Evolutionary conservation across 2,888 invertebrate genomes (phyloP).

Genomic region (Deilephila porcellus): DNA sequence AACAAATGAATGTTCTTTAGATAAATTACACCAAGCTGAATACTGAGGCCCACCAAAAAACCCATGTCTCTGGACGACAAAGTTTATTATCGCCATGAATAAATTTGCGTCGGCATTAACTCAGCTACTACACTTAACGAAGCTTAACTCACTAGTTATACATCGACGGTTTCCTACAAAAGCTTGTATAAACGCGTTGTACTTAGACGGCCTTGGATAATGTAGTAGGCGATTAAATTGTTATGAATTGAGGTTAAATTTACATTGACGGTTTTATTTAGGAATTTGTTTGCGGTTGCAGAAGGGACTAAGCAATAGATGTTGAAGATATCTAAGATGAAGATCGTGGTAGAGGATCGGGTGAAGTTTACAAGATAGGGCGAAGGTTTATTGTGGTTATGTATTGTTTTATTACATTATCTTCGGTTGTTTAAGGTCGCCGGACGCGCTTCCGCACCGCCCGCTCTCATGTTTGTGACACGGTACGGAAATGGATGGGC

Average conservation of each 20-base stretch:
- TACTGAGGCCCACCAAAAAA: slow-evolving; percentile 18
- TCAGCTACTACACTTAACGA: slow-evolving; percentile 21
- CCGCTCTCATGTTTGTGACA: slow-evolving; percentile 19
- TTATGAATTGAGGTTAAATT: background rate
- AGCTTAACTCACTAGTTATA: slow-evolving; percentile 55
- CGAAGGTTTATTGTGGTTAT: slow-evolving; percentile 8
- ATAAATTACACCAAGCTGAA: slow-evolving; percentile 11
- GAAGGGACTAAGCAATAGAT: background rate
- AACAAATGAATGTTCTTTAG: slow-evolving; percentile 6
- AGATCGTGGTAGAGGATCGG: background rate
- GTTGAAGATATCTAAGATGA: background rate
- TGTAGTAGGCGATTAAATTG: no score
- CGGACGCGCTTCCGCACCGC: background rate
- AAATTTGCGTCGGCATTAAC: slow-evolving; percentile 69
- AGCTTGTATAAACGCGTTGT: background rate
- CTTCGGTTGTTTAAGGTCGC: slow-evolving; percentile 25
- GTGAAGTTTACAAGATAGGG: slow-evolving; percentile 19
- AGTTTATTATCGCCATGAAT: slow-evolving; percentile 82
- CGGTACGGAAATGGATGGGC: slow-evolving; percentile 25
- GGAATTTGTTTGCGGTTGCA: no score
- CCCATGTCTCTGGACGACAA: slow-evolving; percentile 62
- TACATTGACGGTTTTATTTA: background rate
- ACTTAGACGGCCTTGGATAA: slow-evolving; percentile 9
- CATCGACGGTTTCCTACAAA: slow-evolving; percentile 54
- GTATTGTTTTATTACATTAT: slow-evolving; percentile 26